Evolutionary conservation across 2,113 vertebrate genomes (phyloP).

Genomic region (Mesocricetus auratus): DNA sequence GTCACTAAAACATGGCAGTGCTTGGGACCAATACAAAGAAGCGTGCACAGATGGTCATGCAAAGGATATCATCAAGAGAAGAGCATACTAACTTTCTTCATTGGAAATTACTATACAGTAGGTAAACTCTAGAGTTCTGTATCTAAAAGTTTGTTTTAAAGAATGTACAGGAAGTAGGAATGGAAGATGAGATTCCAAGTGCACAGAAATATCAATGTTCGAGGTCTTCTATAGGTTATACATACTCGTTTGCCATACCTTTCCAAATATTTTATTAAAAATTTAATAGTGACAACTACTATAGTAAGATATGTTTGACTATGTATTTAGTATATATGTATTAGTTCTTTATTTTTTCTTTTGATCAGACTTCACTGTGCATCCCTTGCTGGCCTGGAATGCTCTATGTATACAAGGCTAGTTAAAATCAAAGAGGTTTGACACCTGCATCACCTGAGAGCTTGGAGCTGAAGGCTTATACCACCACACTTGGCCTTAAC

Average conservation of each 20-base stretch:
- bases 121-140: background rate
- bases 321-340: background rate
- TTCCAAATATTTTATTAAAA: conserved; percentile 12
- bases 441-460: background rate
- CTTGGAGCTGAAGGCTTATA: background rate
- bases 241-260: background rate
- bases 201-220: background rate
- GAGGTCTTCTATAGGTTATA: background rate
- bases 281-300: background rate
- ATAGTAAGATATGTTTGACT: background rate
- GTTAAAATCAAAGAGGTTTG: background rate
- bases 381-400: background rate
- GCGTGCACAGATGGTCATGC: background rate
- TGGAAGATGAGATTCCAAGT: background rate
- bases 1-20: background rate
- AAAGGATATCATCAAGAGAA: background rate
- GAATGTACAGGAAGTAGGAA: background rate
- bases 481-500: background rate
- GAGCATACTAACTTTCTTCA: background rate
- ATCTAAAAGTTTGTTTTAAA: conserved; percentile 38
- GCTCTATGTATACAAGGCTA: background rate
- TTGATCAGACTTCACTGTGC: background rate
- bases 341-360: background rate
- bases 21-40: background rate
- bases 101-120: conserved; percentile 1